A percentile compares a stretch with the other conserved stretches of the same genome.
Conservation (phyloP, 2,113 vertebrate species). For the human region GRCh38 chr2:234672001-234672500, state of each 20-base stretch:
- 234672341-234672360: no score
- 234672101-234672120: rapidly evolving
- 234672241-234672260: background rate
- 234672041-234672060: rapidly evolving
- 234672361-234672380: background rate
- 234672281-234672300: background rate
- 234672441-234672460: background rate
- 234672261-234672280: background rate
- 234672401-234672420: background rate
- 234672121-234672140: background rate
- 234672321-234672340: background rate
- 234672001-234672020: background rate
- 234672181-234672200: rapidly evolving
- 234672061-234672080: background rate
- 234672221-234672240: rapidly evolving
- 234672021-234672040: background rate
- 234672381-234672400: background rate
- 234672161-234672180: rapidly evolving
- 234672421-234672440: background rate
- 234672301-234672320: rapidly evolving
- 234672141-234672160: background rate
- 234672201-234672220: background rate
- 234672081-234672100: background rate
- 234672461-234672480: background rate
- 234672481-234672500: no score